Evolutionary conservation across 2,113 vertebrate genomes (phyloP), one percentile per base, ranked within the genome.

Genomic region (Columbina picui): DNA sequence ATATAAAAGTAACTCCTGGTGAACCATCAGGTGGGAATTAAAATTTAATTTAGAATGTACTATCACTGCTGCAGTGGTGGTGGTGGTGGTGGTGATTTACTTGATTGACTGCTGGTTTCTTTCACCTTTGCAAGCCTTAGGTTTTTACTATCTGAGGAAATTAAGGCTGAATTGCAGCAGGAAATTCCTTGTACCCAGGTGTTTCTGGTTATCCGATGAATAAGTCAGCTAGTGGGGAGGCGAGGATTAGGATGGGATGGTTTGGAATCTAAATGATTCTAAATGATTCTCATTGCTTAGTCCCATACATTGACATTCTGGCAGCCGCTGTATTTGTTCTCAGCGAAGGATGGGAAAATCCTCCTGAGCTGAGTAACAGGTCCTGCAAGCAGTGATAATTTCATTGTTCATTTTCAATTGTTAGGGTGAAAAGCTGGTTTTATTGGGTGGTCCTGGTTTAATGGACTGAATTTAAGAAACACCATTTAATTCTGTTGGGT

Each of bases 101-200:
- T 97, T 98, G 98, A 98, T 98, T 98, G 98, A 98, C 97, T 97
- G 97, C 97, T 98, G 98, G 95, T 98, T 98, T 98, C 98, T 97
- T 98, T 98, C 98, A 98, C 98, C 98, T 98, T 98, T 98, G 97
- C 68, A 1, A 95, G 98, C 97, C 96, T 98, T 95, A 90, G 96
- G 92, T 97, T 98, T 98, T 98, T 98, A 98, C 98, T 98, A 95
- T 98, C 98, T 96, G 97, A 98, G 98, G 98, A 98, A 98, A 98
- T 98, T 97, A 98, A 98, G 98, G 95, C 98, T 98, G 98, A 98
- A 97, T 97, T 97, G 96, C 97, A 97, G 98, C 98, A 98, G 98
- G 98, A 98, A 98, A 98, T 98, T 98, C 98, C 98, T 97, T 98
- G 98, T 98, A 97, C 85, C 96, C 98, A 98, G 98, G 98, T 98